Conservation (phyloP, 2,113 vertebrate species). For the Tachysurus vachellii region DNA sequence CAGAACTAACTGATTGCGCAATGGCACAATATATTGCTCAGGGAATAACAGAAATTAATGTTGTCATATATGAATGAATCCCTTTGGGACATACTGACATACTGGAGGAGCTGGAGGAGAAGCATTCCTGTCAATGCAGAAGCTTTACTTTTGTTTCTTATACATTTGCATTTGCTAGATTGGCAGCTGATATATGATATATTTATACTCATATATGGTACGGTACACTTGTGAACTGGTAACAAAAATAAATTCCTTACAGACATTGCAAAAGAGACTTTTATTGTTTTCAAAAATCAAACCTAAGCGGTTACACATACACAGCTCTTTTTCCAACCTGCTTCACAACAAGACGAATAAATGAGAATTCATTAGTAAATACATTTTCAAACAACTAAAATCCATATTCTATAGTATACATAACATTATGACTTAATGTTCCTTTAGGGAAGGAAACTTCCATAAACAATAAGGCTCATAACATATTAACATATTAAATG, state of each 20-base stretch:
- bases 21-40: background rate
- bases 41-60: background rate
- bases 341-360: background rate
- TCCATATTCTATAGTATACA: background rate
- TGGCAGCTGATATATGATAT: no score
- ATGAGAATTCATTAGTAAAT: background rate
- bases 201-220: background rate
- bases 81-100: background rate
- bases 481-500: background rate
- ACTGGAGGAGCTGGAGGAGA: background rate
- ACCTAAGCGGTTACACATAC: background rate
- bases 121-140: background rate
- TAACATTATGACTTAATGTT: background rate
- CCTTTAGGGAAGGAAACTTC: background rate
- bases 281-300: background rate
- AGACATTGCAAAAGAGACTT: background rate
- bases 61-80: background rate
- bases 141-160: background rate
- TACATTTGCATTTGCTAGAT: no score
- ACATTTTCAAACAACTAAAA: background rate
- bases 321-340: background rate
- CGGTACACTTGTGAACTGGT: no score
- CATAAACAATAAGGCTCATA: background rate
- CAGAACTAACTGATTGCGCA: background rate
- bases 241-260: background rate